Evolutionary conservation across 2,113 vertebrate genomes (phyloP), one percentile per base, ranked within the genome.

Genomic region (Peromyscus polionotus): DNA sequence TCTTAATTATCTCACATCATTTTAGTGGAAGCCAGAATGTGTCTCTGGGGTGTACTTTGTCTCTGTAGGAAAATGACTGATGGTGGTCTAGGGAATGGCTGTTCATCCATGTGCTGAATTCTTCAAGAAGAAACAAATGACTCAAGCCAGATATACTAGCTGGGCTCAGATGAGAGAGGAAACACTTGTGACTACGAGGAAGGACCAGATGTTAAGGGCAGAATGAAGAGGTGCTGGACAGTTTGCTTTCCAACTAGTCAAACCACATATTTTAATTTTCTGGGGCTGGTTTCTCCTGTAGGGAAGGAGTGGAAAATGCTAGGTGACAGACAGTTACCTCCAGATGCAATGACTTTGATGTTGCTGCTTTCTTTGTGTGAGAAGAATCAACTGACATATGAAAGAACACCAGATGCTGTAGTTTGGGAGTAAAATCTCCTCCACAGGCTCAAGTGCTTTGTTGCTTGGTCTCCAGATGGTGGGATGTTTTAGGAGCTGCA

Each of bases 1-100:
- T 95, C 93, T 97, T 97, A 97, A 97, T 98, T 95, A 97, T 93
- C 93, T 94, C 90, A 42, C 59, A 93, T 97, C 94, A 93, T 95
- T 97, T 93, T 61, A 81, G 42, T 57, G 76, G 90, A 95, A 96
- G 85, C 45, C 83, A 84, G 92, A 97, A 88, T 33, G 16, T 88
- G 51, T 63, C 96, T 88, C 85, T 95, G 70, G 96, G 94, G 77
- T 12, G 0, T 75, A 67, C 54, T 96, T 93, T 70, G n/a, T 95
- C 91, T 97, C 10, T 3, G 54, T 77, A 95, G 85, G 17, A 91
- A 94, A 80, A 94, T 94, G 76, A 91, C 85, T 67, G 85, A 93
- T 59, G 24, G 61, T 33, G 20, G 42, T 70, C 76, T 88, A n/a
- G 94, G 59, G 76, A 96, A 90, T 77, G 31, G 54, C 19, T 90